Conservation (phyloP, 2,797 vertebrate species). For the Clarias pachynema region DNA sequence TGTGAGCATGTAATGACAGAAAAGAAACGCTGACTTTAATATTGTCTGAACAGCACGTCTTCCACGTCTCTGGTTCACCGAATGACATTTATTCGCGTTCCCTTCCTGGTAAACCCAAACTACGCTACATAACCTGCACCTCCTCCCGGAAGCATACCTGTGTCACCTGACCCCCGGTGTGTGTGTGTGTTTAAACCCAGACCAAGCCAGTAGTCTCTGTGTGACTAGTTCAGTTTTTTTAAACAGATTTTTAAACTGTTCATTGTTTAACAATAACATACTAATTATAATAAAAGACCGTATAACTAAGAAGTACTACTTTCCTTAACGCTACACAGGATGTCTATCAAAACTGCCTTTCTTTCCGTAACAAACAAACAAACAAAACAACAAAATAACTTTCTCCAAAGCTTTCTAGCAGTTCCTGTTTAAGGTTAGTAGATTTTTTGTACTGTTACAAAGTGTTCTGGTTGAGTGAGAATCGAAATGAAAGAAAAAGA, state of each 20-base stretch:
- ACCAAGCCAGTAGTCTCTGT: neutral
- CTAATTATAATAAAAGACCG: neutral
- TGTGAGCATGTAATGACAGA: neutral
- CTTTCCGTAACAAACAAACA: neutral
- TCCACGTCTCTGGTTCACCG: neutral
- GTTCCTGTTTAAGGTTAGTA: neutral
- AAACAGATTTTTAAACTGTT: neutral
- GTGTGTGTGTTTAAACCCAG: neutral
- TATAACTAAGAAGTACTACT: neutral
- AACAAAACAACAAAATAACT: neutral
- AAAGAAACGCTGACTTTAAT: neutral
- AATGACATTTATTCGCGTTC: neutral
- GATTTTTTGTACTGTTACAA: neutral
- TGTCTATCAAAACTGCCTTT: neutral
- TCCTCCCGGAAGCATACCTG: conserved; percentile 35
- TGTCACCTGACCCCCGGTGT: conserved; percentile 26
- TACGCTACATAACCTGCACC: neutral
- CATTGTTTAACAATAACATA: neutral
- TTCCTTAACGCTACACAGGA: neutral
- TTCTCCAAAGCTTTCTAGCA: neutral
- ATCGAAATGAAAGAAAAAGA: neutral
- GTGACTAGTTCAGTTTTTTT: too few relatives aligned
- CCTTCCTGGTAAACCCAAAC: conserved; percentile 36
- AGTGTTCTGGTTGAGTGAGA: neutral
- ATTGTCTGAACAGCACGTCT: neutral